A percentile compares a stretch with the other conserved stretches of the same genome.
Evolutionary conservation across 2,888 invertebrate species (phyloP).

Genomic region (Diloba caeruleocephala): DNA sequence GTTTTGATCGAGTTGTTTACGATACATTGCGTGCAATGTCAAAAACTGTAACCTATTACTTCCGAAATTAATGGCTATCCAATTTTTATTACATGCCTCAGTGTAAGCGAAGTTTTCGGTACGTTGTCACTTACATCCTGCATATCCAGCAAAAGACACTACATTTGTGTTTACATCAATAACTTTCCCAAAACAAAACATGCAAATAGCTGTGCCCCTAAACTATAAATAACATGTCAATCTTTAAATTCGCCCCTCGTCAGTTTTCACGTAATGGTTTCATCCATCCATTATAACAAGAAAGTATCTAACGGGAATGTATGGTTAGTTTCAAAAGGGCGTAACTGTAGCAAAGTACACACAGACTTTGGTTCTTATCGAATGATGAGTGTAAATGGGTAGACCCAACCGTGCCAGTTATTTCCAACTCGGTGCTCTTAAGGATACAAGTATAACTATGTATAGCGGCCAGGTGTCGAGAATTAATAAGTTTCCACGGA

Average conservation of each 20-base stretch:
- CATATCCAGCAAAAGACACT: too few relatives aligned
- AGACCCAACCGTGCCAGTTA: constrained; percentile 47
- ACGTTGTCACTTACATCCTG: too few relatives aligned
- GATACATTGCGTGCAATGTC: too few relatives aligned
- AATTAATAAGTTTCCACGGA: constrained; percentile 52
- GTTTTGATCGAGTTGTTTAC: too few relatives aligned
- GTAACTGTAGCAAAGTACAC: constrained; percentile 29
- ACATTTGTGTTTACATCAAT: too few relatives aligned
- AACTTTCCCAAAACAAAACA: constrained; percentile 1
- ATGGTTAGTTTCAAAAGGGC: constrained; percentile 15
- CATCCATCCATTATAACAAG: constrained; percentile 13
- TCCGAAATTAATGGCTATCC: too few relatives aligned
- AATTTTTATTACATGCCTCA: too few relatives aligned
- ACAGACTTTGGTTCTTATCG: constrained; percentile 35
- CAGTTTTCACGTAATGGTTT: constrained; percentile 15
- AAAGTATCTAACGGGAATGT: constrained; percentile 19
- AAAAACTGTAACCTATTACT: too few relatives aligned
- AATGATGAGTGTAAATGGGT: constrained; percentile 46
- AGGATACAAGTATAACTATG: constrained; percentile 35
- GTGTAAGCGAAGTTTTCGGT: too few relatives aligned
- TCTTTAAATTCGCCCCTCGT: constrained; percentile 22
- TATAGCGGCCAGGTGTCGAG: constrained; percentile 50
- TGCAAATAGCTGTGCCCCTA: background rate
- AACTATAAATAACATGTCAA: constrained; percentile 10
- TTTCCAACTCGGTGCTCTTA: constrained; percentile 50